phyloP scores from a whole-genome alignment of 1,140 invertebrate genomes.

The Apocrypta bakeri region DNA sequence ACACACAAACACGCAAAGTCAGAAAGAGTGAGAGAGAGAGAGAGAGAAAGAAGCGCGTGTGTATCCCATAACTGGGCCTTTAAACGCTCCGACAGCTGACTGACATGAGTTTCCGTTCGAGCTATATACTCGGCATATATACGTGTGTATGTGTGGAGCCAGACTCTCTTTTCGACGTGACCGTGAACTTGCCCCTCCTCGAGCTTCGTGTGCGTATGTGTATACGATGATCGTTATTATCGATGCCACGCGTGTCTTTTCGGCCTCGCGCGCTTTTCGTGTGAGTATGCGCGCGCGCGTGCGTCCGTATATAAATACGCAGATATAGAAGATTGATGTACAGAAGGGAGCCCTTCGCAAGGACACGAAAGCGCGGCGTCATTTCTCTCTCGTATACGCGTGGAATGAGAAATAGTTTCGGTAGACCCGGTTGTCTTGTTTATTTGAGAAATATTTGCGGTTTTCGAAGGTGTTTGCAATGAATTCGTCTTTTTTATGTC shows the following conservation, averaged over 20 bases:
- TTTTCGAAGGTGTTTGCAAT: too few relatives aligned
- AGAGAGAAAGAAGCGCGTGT: too few relatives aligned
- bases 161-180: slow-evolving; percentile 52
- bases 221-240: slow-evolving; percentile 66
- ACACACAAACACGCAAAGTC: not conserved
- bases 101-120: slow-evolving; percentile 32
- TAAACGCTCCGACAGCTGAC: slow-evolving; percentile 31
- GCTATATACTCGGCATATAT: too few relatives aligned
- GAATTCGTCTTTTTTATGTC: too few relatives aligned
- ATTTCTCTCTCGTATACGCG: not conserved
- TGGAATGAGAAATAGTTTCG: too few relatives aligned
- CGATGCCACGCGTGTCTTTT: slow-evolving; percentile 40
- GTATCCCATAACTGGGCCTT: slow-evolving; percentile 27
- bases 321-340: not conserved
- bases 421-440: too few relatives aligned
- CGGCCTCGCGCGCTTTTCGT: not conserved
- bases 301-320: not conserved
- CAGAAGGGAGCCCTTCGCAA: slow-evolving; percentile 12
- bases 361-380: not conserved
- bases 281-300: not conserved
- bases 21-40: too few relatives aligned
- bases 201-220: slow-evolving; percentile 13
- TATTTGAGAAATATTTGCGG: not conserved
- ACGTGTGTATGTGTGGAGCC: not conserved
- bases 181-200: slow-evolving; percentile 67